Conservation (phyloP, 1,140 invertebrate species). For the Globodera rostochiensis region DNA sequence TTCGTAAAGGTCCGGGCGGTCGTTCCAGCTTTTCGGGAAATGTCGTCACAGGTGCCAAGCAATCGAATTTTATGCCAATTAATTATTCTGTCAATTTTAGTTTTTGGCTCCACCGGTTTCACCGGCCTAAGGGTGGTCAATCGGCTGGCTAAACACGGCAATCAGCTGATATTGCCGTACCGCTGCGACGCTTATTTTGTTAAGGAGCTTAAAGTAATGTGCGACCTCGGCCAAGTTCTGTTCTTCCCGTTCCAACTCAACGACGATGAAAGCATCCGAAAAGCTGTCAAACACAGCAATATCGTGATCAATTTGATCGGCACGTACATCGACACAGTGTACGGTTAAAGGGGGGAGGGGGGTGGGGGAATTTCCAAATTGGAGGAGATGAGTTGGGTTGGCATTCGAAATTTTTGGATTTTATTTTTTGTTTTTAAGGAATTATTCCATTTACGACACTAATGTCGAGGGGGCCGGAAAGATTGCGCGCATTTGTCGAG, state of each 20-base stretch:
- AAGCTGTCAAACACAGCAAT: constrained; percentile 89
- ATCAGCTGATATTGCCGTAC: constrained; percentile 86
- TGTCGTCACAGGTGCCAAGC: constrained; percentile 78
- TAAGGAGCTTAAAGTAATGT: constrained; percentile 78
- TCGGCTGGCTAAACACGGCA: constrained; percentile 73
- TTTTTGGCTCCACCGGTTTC: constrained; percentile 89
- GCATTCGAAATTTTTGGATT: not conserved
- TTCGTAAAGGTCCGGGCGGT: constrained; percentile 72
- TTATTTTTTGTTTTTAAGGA: constrained; percentile 67
- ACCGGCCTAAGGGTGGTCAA: constrained; percentile 83
- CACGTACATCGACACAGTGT: constrained; percentile 83
- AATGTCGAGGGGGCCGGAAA: constrained; percentile 63
- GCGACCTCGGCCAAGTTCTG: constrained; percentile 93
- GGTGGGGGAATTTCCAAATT: not conserved
- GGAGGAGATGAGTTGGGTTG: not conserved
- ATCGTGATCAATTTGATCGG: constrained; percentile 95
- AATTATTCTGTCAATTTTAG: not conserved
- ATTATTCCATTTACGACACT: constrained; percentile 78
- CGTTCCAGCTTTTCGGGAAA: constrained; percentile 92
- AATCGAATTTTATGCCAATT: not conserved
- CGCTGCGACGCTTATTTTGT: constrained; percentile 81
- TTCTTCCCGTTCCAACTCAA: constrained; percentile 79
- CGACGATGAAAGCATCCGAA: constrained; percentile 85
- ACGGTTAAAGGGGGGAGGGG: constrained; percentile 20
- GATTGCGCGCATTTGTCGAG: constrained; percentile 67